Base-by-base conservation (phyloP, 2,113 vertebrate species). In the Sylvilagus bachmani region DNA sequence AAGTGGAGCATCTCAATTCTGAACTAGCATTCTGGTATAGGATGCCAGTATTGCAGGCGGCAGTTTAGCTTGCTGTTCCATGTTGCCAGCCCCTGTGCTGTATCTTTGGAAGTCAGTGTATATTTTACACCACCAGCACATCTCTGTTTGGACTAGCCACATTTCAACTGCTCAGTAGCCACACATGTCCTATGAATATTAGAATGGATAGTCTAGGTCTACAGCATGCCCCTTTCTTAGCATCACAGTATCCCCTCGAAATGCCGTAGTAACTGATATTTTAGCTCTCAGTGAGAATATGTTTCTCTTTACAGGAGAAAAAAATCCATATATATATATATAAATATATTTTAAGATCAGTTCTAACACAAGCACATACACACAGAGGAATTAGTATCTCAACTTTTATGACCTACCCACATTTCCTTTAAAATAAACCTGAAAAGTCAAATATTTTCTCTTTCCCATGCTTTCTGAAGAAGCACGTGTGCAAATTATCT, bases 401-500 rank as follows among this genome's bases (percentile, higher is more conserved):
- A 36, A 6, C 36, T 69, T 85, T 62, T n/a, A 84, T 86, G 36
- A 36, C n/a, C 51, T 73, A 29, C 19, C 16, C 16, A 31, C 49
- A 70, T 44, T 66, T 96, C 36, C 73, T 96, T 88, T 77, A 88
- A 75, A 85, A 69, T 44, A 89, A 94, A 49, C 31, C 22, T 91
- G 53, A 61, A 89, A 89, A 81, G 75, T 82, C 61, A 92, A 74
- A 10, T 9, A 27, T n/a, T 27, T 53, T 22, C 89, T 80, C 75
- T 44, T 27, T 33, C 62, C 21, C 4, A 0, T 36, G 62, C 77
- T n/a, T 58, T 53, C 73, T 79, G 62, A 88, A 92, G 95, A 67
- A 71, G 55, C 80, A 1, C 93, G 93, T 91, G 88, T 95, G 94
- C 95, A 88, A 87, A 19, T 25, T 89, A 11, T 49, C 95, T 82